Base-by-base conservation (phyloP, 2,113 vertebrate species). In the Dascyllus trimaculatus region DNA sequence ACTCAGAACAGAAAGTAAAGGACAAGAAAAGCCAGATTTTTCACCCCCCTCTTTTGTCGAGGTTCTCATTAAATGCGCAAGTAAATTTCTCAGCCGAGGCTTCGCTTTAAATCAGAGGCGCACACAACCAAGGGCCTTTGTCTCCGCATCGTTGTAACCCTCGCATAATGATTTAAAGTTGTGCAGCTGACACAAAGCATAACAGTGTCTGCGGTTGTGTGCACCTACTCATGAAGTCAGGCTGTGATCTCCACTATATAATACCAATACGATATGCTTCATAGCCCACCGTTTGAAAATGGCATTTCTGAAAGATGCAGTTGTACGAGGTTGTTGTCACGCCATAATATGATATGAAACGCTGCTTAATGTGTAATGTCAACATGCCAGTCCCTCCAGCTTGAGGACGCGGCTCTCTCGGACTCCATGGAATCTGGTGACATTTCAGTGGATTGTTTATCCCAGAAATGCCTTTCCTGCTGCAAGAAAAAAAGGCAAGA, bases 371-470 rank as follows among this genome's bases (percentile, higher is more conserved):
- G 80, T 82, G 78, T 88, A 87, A 87, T 84, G 87, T 83, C 84
- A 83, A 77, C 70, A 66, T 18, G 71, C 25, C 85, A n/a, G 67
- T 83, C 82, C 80, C 73, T 43, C 25, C 4, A 24, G 78, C 72
- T 80, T 22, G 0, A 35, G 78, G 66, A 53, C 18, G 35, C 57
- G 53, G 81, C 54, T 80, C 57, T 58, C 9, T 25, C 48, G 75
- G 71, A 86, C 77, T 76, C 81, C 15, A 1, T 54, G 78, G 84
- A 88, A 71, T 87, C 87, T 67, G 66, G 80, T 90, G 90, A 89
- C 88, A 92, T 91, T 91, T 89, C 61, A 67, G 25, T 78, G 71
- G 65, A 77, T 84, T 91, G 89, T 91, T 85, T 85, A 71, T 88
- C 59, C 69, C 64, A 80, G 35, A 77, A 78, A 87, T 76, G 56